Conservation (phyloP, 2,888 invertebrate genomes). For the Meganola albula region DNA sequence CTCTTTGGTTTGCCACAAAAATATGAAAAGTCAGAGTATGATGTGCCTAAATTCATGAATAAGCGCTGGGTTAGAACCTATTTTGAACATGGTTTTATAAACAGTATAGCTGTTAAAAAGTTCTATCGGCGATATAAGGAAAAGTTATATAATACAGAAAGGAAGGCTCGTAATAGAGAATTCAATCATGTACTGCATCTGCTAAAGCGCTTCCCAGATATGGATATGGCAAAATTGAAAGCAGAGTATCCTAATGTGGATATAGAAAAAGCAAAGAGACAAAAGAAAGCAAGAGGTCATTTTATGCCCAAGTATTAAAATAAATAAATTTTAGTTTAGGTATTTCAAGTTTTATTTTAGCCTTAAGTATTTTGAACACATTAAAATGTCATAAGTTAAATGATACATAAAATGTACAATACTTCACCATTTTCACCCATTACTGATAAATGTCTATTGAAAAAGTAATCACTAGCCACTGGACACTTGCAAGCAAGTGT, state of each 20-base stretch:
- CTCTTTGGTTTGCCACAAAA: constrained; percentile 79
- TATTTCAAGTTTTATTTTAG: constrained; percentile 11
- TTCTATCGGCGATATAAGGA: constrained; percentile 79
- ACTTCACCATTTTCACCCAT: too few relatives aligned
- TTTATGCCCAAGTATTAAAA: constrained; percentile 66
- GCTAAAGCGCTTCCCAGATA: constrained; percentile 85
- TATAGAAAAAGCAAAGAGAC: constrained; percentile 80
- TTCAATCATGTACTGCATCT: constrained; percentile 83
- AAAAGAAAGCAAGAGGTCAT: constrained; percentile 80
- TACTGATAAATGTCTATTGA: too few relatives aligned
- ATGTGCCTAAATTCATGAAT: constrained; percentile 82
- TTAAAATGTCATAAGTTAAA: too few relatives aligned
- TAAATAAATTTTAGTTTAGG: constrained; percentile 16
- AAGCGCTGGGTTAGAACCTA: constrained; percentile 79
- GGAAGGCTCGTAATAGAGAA: constrained; percentile 79
- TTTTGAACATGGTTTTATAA: constrained; percentile 68
- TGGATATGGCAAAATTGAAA: constrained; percentile 83
- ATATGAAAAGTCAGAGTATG: constrained; percentile 79
- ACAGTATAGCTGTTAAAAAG: constrained; percentile 79
- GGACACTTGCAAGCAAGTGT: too few relatives aligned
- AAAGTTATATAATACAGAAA: constrained; percentile 77
- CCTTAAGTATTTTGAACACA: too few relatives aligned
- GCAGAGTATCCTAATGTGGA: constrained; percentile 86
- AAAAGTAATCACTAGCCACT: too few relatives aligned
- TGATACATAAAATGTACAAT: too few relatives aligned